Evolutionary conservation across 2,113 vertebrate genomes (phyloP).

Genomic region (Scopus umbretta): DNA sequence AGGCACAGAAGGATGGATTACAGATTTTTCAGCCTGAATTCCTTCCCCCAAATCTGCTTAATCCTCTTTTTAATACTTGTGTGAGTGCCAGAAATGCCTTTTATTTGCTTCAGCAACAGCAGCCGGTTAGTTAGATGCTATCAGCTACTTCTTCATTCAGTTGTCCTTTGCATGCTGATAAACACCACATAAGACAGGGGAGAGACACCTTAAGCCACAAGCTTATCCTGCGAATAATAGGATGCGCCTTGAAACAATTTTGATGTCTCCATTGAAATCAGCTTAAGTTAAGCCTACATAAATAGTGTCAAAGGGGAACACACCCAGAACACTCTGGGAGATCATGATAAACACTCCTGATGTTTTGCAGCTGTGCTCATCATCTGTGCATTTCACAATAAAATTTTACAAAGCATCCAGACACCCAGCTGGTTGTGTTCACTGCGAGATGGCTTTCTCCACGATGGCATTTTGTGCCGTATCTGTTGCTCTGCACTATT

Average conservation of each 20-base stretch:
- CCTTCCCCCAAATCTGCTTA: conserved; percentile 20
- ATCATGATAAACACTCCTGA: conserved; percentile 69
- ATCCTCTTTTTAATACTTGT: conserved; percentile 36
- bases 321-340: conserved; percentile 62
- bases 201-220: conserved; percentile 40
- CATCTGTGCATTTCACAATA: conserved; percentile 84
- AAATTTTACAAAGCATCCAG: conserved; percentile 84
- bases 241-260: conserved; percentile 65
- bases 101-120: conserved; percentile 35
- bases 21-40: conserved; percentile 4
- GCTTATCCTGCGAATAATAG: not conserved
- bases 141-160: conserved; percentile 51
- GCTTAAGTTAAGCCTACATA: conserved; percentile 61
- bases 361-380: conserved; percentile 83
- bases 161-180: conserved; percentile 45
- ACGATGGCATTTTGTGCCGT: not conserved
- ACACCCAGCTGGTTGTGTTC: conserved; percentile 82
- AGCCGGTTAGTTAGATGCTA: conserved; percentile 22
- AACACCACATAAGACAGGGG: not conserved
- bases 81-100: not conserved
- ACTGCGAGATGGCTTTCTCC: conserved; percentile 57
- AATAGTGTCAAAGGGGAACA: conserved; percentile 64
- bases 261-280: conserved; percentile 65
- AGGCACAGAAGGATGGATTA: not conserved
- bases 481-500: not conserved